These are phyloP conservation scores for Clarias platycephalus DNA, from an alignment of 2,797 vertebrate species.

Conservation along the genomic window DNA sequence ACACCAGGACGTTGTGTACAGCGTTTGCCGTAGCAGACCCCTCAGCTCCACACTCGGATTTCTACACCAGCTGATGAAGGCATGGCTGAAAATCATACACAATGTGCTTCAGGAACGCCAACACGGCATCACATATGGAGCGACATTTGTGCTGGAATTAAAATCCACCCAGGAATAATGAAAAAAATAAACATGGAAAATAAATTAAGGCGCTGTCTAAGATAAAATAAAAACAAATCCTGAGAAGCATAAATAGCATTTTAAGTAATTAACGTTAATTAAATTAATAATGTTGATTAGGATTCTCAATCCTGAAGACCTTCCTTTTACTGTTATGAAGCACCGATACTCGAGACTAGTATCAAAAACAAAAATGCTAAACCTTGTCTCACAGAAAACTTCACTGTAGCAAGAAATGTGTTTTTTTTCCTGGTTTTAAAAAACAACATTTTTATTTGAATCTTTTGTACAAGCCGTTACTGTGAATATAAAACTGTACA, in stretches of 20 bases:
- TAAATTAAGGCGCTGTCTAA: background rate
- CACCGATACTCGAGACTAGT: background rate
- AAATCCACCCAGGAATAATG: background rate
- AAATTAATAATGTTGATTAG: background rate
- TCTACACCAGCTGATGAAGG: background rate
- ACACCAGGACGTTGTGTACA: background rate
- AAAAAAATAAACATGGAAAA: background rate
- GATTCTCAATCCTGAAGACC: background rate
- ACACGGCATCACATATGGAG: background rate
- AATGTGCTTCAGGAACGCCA: background rate
- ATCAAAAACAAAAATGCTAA: background rate
- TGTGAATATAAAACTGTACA: background rate
- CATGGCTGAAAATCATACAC: background rate
- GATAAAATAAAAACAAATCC: background rate
- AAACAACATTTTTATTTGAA: background rate
- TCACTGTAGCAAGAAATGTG: background rate
- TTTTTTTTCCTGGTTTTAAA: background rate
- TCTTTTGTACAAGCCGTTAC: background rate
- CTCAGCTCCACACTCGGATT: background rate
- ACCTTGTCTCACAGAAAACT: background rate
- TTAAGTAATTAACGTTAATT: background rate
- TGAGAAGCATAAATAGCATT: background rate
- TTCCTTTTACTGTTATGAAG: background rate
- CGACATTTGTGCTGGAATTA: background rate
- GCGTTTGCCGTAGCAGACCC: background rate